Base-by-base conservation (phyloP, 92 coral and sea anemone species). In the Ricordea florida region DNA sequence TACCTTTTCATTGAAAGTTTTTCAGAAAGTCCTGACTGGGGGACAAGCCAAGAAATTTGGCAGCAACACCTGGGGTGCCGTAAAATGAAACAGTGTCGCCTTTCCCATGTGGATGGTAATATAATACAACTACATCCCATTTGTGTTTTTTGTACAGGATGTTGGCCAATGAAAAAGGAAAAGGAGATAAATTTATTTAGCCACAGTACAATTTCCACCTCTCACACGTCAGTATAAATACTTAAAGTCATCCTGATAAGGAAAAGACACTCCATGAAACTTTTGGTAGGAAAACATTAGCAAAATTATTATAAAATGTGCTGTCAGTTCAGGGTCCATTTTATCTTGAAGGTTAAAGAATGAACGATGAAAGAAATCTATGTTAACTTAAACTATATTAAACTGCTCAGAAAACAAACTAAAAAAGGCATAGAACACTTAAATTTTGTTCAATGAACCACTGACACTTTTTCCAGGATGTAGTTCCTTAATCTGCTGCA, bases 61-160 rank as follows among this genome's bases (percentile, higher is more conserved):
- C 42, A 23, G 62, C 57, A 4, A 60, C 5, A 8, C 86, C 86
- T 0, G 72, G 79, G 4, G 86, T 80, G 9, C 86, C 86, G 69
- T 40, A 80, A 22, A 34, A 68, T 40, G 34, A 49, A 32, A 73
- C 33, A 6, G 86, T 69, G 33, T 68, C 40, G 18, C 86, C 79
- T 33, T 76, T 57, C 29, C 24, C 79, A 57, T 80, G 86, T 31
- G 29, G 21, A 57, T 61, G 76, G 59, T 48, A 58, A 44, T 57
- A 80, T 18, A 80, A 16, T 26, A 80, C 78, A 13, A 79, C 45
- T n/a, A 80, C 76, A 45, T 80, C 86, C 59, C 68, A 80, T 5
- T 59, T 64, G 38, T 80, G 86, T 18, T 69, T 71, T 30, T 36
- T 53, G 31, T 69, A 57, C 35, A 80, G 38, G 17, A 69, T 36